These are phyloP conservation scores for Nemurella pictetii DNA, from an alignment of 2,888 invertebrate species.

Conservation along the genomic window DNA sequence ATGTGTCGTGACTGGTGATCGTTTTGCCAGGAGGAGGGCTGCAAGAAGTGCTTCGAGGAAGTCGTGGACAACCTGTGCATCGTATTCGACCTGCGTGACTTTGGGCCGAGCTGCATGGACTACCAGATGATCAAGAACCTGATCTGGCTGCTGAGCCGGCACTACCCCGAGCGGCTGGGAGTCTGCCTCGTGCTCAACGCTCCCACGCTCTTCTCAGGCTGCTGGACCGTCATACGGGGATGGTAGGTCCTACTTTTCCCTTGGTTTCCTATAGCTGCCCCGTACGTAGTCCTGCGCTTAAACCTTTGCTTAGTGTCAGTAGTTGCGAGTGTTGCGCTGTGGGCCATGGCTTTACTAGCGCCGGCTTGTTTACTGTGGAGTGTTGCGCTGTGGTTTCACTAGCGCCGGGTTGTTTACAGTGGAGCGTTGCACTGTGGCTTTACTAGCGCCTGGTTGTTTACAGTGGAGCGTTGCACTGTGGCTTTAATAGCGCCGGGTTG, in stretches of 20 bases:
- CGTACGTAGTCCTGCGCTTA: no score
- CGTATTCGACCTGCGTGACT: slow-evolving; percentile 74
- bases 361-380: no score
- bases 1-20: not conserved
- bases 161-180: slow-evolving; percentile 78
- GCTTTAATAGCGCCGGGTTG: no score
- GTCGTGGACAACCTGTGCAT: slow-evolving; percentile 78
- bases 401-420: no score
- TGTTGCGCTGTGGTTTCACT: no score
- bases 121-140: slow-evolving; percentile 78
- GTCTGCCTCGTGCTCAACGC: slow-evolving; percentile 75
- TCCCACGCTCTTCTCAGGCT: slow-evolving; percentile 72
- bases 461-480: no score
- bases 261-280: not conserved
- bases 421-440: no score
- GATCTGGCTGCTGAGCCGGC: slow-evolving; percentile 74
- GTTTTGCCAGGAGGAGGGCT: slow-evolving; percentile 68
- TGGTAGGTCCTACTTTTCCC: slow-evolving; percentile 57
- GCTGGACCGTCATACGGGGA: slow-evolving; percentile 76
- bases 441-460: no score
- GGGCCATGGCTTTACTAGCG: no score
- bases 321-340: no score
- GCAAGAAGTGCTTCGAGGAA: slow-evolving; percentile 77
- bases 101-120: slow-evolving; percentile 77
- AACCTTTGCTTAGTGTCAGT: no score